Base-by-base conservation (phyloP, 1,140 invertebrate genomes). In the Lepidotrigona ventralis region DNA sequence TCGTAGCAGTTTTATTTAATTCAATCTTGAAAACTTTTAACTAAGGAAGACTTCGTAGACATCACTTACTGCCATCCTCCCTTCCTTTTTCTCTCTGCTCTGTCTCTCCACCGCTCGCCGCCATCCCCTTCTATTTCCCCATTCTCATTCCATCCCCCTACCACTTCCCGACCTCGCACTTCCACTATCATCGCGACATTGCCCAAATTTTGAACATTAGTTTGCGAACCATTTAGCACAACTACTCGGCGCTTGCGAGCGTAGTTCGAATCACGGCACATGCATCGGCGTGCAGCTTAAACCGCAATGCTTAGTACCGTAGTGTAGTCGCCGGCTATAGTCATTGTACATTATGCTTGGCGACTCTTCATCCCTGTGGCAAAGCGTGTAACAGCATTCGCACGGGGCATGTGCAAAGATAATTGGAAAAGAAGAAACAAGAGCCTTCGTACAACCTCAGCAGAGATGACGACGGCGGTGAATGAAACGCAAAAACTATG, bases 141-240 rank as follows among this genome's bases (percentile, higher is more conserved):
- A 54, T 54, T 58, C 70, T 56, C 70, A n/a, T 86, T 86, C 66
- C 72, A 58, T 54, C 54, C 39, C 39, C 33, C 2, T 23, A 53
- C 54, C n/a, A 54, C 69, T 39, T 53, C n/a, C 26, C 69, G 69
- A 54, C 56, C 72, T 71, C 73, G 39, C 76, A 68, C 77, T n/a
- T 66, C 68, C 81, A 79, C 78, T 84, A 79, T 88, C 79, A 66
- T 72, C 79, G 71, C 80, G 78, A 83, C 79, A 80, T 70, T 85
- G 66, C 81, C 70, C 79, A 72, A 90, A 89, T 90, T 90, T 90
- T 90, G 88, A 83, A 84, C 88, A 90, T 90, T 90, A 90, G 84
- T 89, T 90, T 86, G 88, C 88, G 86, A 90, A 89, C 89, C 89
- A 90, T 90, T 90, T 90, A 89, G 84, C 89, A 89, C 86, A 89